These are phyloP conservation scores for Phyllotreta cruciferae DNA, from an alignment of 2,888 invertebrate species.

Conservation along the genomic window DNA sequence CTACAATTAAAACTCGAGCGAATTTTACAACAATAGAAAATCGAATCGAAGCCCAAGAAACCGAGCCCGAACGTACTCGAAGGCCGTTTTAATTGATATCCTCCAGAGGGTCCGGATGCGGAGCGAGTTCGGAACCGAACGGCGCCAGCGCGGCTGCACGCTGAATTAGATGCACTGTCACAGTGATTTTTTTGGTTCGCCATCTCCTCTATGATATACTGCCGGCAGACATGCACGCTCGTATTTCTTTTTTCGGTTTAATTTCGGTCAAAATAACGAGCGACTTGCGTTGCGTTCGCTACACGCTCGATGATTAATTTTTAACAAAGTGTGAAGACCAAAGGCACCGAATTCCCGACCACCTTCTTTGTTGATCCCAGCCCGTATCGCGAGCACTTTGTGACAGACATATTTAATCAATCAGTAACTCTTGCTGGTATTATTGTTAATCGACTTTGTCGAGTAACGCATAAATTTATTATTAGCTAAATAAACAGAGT, in stretches of 20 bases:
- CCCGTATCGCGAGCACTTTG: too few species aligned
- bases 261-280: slow-evolving; percentile 50
- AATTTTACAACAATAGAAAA: too few species aligned
- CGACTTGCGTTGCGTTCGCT: slow-evolving; percentile 41
- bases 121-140: slow-evolving; percentile 45
- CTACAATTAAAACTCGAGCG: too few species aligned
- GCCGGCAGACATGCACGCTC: slow-evolving; percentile 52
- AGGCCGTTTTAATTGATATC: slow-evolving; percentile 33
- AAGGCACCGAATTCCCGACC: slow-evolving; percentile 27
- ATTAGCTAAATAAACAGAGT: too few species aligned
- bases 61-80: too few species aligned
- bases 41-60: too few species aligned
- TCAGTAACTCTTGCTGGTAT: too few species aligned
- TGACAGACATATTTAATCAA: too few species aligned
- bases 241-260: slow-evolving; percentile 47
- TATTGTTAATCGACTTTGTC: too few species aligned
- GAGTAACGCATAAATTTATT: too few species aligned
- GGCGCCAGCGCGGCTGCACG: slow-evolving; percentile 56
- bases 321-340: slow-evolving; percentile 39
- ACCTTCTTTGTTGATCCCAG: too few species aligned
- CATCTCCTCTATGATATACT: slow-evolving; percentile 50
- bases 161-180: slow-evolving; percentile 56
- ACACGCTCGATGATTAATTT: slow-evolving; percentile 43
- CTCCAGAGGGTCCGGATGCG: slow-evolving; percentile 50
- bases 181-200: slow-evolving; percentile 45